A percentile compares a stretch with the other conserved stretches of the same genome.
Evolutionary conservation across 2,113 vertebrate genomes (phyloP).

Genomic region (Neolamprologus hecqui): DNA sequence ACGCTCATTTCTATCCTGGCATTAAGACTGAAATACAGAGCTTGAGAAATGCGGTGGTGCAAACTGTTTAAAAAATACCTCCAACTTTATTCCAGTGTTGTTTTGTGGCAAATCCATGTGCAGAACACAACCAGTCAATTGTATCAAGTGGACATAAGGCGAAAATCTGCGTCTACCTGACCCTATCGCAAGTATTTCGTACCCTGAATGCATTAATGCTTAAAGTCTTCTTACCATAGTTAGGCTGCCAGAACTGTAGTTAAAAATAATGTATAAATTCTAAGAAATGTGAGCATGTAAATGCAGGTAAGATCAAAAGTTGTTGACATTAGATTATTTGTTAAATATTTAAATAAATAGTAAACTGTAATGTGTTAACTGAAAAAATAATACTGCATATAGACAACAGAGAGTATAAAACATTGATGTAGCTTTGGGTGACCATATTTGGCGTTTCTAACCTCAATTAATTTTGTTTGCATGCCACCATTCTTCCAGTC

Average conservation of each 20-base stretch:
- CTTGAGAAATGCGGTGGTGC: neutral
- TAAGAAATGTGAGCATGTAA: neutral
- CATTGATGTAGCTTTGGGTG: neutral
- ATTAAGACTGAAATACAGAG: neutral
- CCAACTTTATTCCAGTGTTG: neutral
- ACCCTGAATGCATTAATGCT: neutral
- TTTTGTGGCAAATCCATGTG: neutral
- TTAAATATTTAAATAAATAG: neutral
- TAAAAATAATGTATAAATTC: neutral
- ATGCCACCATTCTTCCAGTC: neutral
- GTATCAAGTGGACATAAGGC: neutral
- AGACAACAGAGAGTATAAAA: neutral
- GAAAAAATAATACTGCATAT: neutral
- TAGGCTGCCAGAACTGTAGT: neutral
- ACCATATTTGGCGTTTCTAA: neutral
- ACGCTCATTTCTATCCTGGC: neutral
- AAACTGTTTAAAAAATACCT: neutral
- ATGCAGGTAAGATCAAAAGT: neutral
- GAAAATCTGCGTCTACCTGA: neutral
- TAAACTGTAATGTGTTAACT: neutral
- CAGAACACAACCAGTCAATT: neutral
- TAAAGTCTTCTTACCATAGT: neutral
- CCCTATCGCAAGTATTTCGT: neutral
- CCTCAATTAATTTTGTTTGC: neutral
- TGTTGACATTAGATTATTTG: neutral